Percentiles rank a stretch among this genome's conserved stretches.
phyloP scores from a whole-genome alignment of 2,888 invertebrate species.

The Agrochola lota region DNA sequence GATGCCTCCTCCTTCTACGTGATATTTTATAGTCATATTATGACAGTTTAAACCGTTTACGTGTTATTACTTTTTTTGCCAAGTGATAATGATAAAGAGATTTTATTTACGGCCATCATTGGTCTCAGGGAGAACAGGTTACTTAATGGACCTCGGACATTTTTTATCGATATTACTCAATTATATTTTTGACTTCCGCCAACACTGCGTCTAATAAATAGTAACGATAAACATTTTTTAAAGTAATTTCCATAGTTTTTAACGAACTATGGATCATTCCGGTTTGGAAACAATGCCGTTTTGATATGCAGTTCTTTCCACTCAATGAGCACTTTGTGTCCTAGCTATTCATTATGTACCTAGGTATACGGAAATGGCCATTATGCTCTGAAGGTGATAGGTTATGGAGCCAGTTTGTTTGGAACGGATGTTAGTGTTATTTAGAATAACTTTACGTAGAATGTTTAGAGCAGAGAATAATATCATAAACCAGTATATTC shows the following conservation, averaged over 20 bases:
- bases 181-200: constrained; percentile 21
- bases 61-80: not conserved
- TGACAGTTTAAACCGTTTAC: not conserved
- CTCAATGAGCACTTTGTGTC: constrained; percentile 52
- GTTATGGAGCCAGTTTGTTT: constrained; percentile 18
- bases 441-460: not conserved
- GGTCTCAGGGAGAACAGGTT: constrained; percentile 28
- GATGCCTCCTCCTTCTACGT: not conserved
- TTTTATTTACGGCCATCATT: not conserved
- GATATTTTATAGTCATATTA: not conserved
- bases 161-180: constrained; percentile 36
- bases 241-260: constrained; percentile 12
- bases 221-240: constrained; percentile 4
- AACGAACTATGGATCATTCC: constrained; percentile 9
- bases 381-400: constrained; percentile 44
- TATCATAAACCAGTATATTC: not conserved
- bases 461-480: not conserved
- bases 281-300: constrained; percentile 47
- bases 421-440: constrained; percentile 5
- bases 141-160: constrained; percentile 19
- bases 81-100: not conserved
- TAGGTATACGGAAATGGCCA: constrained; percentile 47
- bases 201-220: constrained; percentile 34
- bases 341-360: constrained; percentile 38
- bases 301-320: constrained; percentile 51